These are phyloP conservation scores for Sebastes reedi DNA, from an alignment of 2,797 vertebrate genomes.

Conservation along the genomic window DNA sequence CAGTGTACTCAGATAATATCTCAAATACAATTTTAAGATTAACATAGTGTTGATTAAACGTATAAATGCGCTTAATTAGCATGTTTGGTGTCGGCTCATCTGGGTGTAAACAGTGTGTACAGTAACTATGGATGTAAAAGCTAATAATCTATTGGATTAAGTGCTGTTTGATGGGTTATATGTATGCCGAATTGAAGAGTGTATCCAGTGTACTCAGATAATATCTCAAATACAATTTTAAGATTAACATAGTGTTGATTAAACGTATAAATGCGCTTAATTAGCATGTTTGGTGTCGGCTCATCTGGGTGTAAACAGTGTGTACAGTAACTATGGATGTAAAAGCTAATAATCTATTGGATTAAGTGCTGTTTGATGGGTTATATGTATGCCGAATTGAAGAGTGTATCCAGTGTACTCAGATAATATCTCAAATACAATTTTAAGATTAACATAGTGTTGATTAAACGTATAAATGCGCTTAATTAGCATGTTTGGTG, in stretches of 20 bases:
- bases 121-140: no score
- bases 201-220: accelerated
- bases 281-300: neutral
- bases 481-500: neutral
- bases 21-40: neutral
- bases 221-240: neutral
- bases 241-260: accelerated
- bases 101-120: no score
- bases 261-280: accelerated
- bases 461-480: accelerated
- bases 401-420: no score
- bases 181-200: accelerated
- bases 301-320: no score
- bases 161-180: accelerated
- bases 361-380: neutral
- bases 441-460: accelerated
- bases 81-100: neutral
- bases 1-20: accelerated
- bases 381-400: accelerated
- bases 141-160: neutral
- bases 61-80: accelerated
- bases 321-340: no score
- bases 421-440: accelerated
- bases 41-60: neutral
- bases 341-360: no score